Conservation (phyloP, 2,888 invertebrate genomes). For the Scaeva pyrastri region DNA sequence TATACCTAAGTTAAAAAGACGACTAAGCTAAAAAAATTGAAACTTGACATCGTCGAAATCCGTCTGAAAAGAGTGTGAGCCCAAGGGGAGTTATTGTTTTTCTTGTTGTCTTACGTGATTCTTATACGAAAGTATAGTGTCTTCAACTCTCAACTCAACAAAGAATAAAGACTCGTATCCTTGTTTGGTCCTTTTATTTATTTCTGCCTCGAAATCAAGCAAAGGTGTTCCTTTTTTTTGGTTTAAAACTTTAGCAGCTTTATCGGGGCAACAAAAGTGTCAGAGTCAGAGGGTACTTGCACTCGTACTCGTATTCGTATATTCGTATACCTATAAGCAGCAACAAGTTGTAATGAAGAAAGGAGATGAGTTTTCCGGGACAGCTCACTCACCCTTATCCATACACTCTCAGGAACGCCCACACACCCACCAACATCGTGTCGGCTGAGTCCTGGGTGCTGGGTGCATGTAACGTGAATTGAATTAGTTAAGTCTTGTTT, state of each 20-base stretch:
- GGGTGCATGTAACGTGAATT: slow-evolving; percentile 62
- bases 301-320: too few species aligned
- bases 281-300: too few species aligned
- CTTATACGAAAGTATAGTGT: slow-evolving; percentile 54
- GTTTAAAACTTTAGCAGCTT: slow-evolving; percentile 7
- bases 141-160: background rate
- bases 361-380: slow-evolving; percentile 1
- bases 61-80: background rate
- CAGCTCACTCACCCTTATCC: background rate
- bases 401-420: too few species aligned
- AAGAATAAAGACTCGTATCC: too few species aligned
- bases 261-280: background rate
- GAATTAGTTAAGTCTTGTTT: slow-evolving; percentile 56
- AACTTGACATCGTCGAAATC: background rate
- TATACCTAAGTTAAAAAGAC: slow-evolving; percentile 23
- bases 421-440: too few species aligned
- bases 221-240: slow-evolving; percentile 13
- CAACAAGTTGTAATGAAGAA: slow-evolving; percentile 29
- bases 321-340: background rate
- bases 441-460: background rate
- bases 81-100: slow-evolving; percentile 49
- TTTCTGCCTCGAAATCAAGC: background rate
- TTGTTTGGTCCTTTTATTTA: background rate
- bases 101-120: slow-evolving; percentile 57
- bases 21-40: background rate